phyloP scores from a whole-genome alignment of 64 coral and sea anemone genomes.

The Porites lutea region DNA sequence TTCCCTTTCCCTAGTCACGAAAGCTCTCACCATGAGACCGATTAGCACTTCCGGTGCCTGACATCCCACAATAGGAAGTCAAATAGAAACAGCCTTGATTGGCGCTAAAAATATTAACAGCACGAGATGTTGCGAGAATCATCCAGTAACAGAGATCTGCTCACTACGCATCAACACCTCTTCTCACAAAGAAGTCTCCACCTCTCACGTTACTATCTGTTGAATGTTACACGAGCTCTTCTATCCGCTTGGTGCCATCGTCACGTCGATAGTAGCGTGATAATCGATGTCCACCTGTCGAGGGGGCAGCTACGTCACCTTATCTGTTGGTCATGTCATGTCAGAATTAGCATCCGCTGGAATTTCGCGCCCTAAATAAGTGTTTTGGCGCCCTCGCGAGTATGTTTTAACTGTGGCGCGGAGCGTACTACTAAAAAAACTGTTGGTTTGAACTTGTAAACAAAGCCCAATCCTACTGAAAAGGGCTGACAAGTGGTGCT shows the following conservation, averaged over 20 bases:
- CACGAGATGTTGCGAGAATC: neutral
- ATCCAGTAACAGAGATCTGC: neutral
- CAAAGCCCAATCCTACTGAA: neutral
- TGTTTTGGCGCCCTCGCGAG: neutral
- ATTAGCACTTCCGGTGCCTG: no score
- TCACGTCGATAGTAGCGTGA: neutral
- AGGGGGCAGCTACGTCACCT: neutral
- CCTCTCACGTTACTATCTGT: neutral
- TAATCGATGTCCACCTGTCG: neutral
- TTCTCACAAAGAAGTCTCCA: neutral
- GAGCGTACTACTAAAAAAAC: neutral
- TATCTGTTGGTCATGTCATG: constrained; percentile 25
- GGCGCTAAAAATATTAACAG: neutral
- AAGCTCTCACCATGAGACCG: no score
- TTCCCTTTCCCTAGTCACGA: no score
- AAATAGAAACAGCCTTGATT: neutral
- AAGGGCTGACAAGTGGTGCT: neutral
- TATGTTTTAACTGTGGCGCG: neutral
- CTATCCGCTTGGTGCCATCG: neutral
- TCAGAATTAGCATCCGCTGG: neutral
- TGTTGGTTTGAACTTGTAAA: neutral
- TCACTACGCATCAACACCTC: neutral
- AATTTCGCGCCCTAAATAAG: neutral
- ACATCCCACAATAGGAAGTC: neutral
- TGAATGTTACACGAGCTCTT: neutral